Conservation (phyloP, 2,113 vertebrate species). For the Caranx melampygus region DNA sequence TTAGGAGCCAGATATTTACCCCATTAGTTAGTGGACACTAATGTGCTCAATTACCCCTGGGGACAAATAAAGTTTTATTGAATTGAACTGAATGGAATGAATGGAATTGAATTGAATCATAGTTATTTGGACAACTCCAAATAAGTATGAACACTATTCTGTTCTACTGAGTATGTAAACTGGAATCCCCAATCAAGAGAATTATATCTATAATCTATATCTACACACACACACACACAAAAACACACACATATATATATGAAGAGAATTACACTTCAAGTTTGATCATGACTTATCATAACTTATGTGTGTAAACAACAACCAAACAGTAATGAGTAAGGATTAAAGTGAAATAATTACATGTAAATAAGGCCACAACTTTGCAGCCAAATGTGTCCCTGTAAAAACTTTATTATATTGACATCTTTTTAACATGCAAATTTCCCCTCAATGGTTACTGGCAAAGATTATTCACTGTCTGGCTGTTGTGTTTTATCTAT, state of each 20-base stretch:
- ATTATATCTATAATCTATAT: too few relatives aligned
- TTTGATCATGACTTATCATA: too few relatives aligned
- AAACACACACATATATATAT: too few relatives aligned
- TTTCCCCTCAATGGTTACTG: neutral
- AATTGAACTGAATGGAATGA: too few relatives aligned
- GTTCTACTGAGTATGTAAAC: neutral
- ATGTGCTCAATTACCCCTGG: too few relatives aligned
- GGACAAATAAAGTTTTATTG: too few relatives aligned
- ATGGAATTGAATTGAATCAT: too few relatives aligned
- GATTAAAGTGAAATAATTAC: neutral
- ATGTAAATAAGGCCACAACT: neutral
- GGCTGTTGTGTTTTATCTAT: conserved; percentile 2
- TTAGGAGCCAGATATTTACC: neutral
- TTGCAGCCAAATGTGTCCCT: neutral
- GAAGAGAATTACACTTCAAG: too few relatives aligned
- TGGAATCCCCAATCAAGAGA: neutral
- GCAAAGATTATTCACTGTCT: neutral
- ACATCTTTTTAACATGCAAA: neutral
- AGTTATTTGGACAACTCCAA: neutral
- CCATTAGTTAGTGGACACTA: neutral
- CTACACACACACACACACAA: too few relatives aligned
- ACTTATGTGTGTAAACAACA: too few relatives aligned
- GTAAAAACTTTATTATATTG: neutral
- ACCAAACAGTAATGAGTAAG: neutral
- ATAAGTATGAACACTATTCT: neutral